Evolutionary conservation across 2,888 invertebrate genomes (phyloP).

Genomic region (Phengaris alcon): DNA sequence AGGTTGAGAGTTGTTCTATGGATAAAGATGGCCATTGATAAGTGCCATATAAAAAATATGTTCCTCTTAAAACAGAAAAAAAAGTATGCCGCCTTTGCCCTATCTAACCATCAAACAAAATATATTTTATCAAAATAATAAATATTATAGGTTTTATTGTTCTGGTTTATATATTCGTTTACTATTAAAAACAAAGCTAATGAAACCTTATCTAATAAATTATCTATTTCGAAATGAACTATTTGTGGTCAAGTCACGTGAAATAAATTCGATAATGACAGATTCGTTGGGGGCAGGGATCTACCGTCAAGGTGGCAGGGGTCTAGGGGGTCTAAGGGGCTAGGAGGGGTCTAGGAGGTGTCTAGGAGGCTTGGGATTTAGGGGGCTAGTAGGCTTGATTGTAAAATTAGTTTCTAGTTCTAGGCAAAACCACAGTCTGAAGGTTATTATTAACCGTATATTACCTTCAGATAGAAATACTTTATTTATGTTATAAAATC

Average conservation of each 20-base stretch:
- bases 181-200: background rate
- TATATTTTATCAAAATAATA: too few relatives aligned
- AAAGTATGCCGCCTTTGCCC: too few relatives aligned
- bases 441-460: too few relatives aligned
- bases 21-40: background rate
- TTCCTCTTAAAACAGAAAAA: background rate
- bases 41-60: background rate
- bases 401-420: background rate
- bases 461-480: too few relatives aligned
- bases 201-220: background rate
- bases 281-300: background rate
- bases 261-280: slow-evolving; percentile 9
- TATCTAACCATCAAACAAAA: too few relatives aligned
- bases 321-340: background rate
- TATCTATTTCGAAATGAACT: background rate
- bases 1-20: background rate
- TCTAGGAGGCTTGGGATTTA: background rate
- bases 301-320: too few relatives aligned
- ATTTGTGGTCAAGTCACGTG: background rate
- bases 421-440: too few relatives aligned
- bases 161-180: too few relatives aligned
- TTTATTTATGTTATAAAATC: background rate
- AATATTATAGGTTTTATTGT: too few relatives aligned
- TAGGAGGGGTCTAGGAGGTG: too few relatives aligned
- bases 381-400: background rate